Percentiles rank a stretch among this genome's conserved stretches.
phyloP scores from a whole-genome alignment of 2,888 invertebrate genomes.

The Dynastes hyllus region DNA sequence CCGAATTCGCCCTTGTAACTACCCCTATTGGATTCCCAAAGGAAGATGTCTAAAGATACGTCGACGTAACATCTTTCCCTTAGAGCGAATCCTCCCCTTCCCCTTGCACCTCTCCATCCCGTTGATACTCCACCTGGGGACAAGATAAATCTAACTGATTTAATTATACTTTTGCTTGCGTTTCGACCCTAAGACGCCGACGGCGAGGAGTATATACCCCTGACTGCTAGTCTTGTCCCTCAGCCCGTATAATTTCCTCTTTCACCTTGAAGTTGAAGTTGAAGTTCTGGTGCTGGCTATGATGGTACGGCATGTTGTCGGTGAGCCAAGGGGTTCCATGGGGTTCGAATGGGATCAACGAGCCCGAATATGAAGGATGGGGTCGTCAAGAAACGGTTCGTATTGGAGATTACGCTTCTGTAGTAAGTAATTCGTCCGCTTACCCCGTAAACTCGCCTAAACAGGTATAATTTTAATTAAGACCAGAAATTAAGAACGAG shows the following conservation, averaged over 20 bases:
- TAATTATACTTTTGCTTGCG: conserved; percentile 44
- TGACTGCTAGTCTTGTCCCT: too few relatives aligned
- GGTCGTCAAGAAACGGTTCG: neutral
- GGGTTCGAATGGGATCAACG: neutral
- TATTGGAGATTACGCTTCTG: conserved; percentile 2
- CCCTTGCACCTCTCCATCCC: neutral
- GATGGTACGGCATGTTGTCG: too few relatives aligned
- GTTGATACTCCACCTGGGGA: conserved; percentile 28
- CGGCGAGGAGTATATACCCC: neutral
- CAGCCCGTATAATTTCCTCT: neutral
- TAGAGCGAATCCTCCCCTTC: neutral
- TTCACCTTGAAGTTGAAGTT: neutral
- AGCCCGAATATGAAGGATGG: neutral
- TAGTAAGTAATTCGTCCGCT: conserved; percentile 1
- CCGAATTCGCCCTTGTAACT: too few relatives aligned
- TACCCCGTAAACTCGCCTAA: conserved; percentile 8
- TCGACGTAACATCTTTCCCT: conserved; percentile 23
- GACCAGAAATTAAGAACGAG: neutral
- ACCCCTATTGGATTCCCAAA: too few relatives aligned
- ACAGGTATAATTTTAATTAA: conserved; percentile 30
- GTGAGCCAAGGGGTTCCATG: neutral
- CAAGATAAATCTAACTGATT: conserved; percentile 42
- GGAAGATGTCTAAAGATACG: conserved; percentile 2
- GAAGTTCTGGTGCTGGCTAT: too few relatives aligned
- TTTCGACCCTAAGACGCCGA: conserved; percentile 16